Base-by-base conservation (phyloP, 1,140 invertebrate genomes). In the Phortica variegata region DNA sequence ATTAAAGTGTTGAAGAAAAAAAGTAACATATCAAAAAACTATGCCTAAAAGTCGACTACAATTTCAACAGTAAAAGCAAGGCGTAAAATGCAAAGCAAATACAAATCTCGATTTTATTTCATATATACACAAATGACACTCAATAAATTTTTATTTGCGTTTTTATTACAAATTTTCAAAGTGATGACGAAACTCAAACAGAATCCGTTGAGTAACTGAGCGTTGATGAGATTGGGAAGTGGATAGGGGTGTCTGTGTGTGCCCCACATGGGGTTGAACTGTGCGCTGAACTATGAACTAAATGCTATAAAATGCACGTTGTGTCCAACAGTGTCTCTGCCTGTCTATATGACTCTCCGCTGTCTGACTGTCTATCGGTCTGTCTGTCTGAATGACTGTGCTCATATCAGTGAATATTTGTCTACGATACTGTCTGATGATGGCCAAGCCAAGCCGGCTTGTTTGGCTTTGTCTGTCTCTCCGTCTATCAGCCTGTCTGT, bases 81-180 rank as follows among this genome's bases (percentile, higher is more conserved):
- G 23, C 23, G 23, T 26, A 26, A 26, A 6, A 26, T 10, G 10
- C 49, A 38, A 49, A 56, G 51, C 57, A 42, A 16, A 57, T 45
- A 38, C 17, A 17, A 38, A 38, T 18, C 17, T 9, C 15, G 26
- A 33, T 26, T 48, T 12, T 12, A 18, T 21, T 23, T 31, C 36
- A 23, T 34, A 45, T 26, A 20, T 31, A 23, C 44, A 29, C 48
- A 69, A 68, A 68, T 68, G 60, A 54, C 63, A 63, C 40, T 63
- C 60, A 63, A 69, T 68, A 69, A 68, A 68, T 68, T 68, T 68
- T 60, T 63, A 68, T 68, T 68, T 60, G 63, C 41, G 49, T 61
- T 48, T 68, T 68, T 68, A 68, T 68, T 68, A 68, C n/a, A n/a
- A 60, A 68, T 68, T 68, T 63, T 60, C 10, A 26, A 26, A 26